These are phyloP conservation scores for Sinella curviseta DNA, from an alignment of 1,140 invertebrate genomes.

Conservation along the genomic window DNA sequence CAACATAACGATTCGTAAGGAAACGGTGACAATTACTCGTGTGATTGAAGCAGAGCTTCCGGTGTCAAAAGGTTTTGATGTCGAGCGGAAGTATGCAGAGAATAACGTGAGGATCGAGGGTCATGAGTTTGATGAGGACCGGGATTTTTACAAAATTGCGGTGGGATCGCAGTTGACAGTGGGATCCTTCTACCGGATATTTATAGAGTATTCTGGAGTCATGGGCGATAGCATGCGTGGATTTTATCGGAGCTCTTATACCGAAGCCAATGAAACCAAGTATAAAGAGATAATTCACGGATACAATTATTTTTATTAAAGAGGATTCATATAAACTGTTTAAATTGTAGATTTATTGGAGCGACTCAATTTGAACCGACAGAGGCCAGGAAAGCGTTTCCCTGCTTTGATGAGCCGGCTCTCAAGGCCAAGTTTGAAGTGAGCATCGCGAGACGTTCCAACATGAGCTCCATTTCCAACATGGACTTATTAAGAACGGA, in stretches of 20 bases:
- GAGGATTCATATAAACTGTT: constrained; percentile 31
- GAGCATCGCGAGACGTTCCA: constrained; percentile 35
- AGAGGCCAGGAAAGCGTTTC: constrained; percentile 61
- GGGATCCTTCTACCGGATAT: constrained; percentile 33
- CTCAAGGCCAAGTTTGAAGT: constrained; percentile 61
- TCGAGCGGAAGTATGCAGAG: not conserved
- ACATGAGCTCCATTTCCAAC: not conserved
- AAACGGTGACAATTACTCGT: constrained; percentile 57
- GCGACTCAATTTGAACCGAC: constrained; percentile 62
- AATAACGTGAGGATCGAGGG: not conserved
- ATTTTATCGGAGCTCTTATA: no score
- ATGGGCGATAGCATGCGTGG: no score
- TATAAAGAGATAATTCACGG: no score
- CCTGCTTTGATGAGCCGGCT: constrained; percentile 63
- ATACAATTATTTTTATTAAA: not conserved
- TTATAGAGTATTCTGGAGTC: constrained; percentile 38
- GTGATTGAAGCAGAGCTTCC: not conserved
- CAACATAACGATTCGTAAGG: constrained; percentile 65
- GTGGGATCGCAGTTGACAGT: constrained; percentile 10
- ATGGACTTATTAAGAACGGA: no score
- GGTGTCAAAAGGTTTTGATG: not conserved
- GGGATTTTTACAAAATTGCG: constrained; percentile 45
- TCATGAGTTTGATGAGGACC: constrained; percentile 36
- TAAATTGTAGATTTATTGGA: constrained; percentile 67
- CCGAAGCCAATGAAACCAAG: no score